Evolutionary conservation across 2,113 vertebrate genomes (phyloP).

Genomic region (Hyla sarda): DNA sequence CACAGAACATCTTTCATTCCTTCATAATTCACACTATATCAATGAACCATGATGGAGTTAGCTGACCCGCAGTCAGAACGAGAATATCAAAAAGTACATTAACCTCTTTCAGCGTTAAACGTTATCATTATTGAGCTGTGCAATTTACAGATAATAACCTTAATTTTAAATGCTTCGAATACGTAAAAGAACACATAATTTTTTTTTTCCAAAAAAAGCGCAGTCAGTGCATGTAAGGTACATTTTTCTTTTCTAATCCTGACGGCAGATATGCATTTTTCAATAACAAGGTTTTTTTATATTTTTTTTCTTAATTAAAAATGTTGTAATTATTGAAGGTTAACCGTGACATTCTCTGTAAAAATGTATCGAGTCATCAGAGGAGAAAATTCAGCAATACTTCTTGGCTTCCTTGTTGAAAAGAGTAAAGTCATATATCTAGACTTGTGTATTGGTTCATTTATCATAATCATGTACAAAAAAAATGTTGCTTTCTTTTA

Average conservation of each 20-base stretch:
- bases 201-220: background rate
- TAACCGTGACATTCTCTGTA: constrained; percentile 31
- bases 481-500: background rate
- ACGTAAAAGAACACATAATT: constrained; percentile 8
- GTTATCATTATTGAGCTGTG: constrained; percentile 44
- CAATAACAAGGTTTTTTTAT: constrained; percentile 29
- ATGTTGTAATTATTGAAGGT: constrained; percentile 44
- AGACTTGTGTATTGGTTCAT: background rate
- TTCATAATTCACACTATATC: constrained; percentile 31
- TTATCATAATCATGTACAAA: constrained; percentile 26
- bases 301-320: constrained; percentile 32
- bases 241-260: background rate
- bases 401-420: background rate
- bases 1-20: constrained; percentile 20
- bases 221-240: background rate
- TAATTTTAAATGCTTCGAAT: constrained; percentile 41
- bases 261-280: background rate
- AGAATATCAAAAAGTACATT: constrained; percentile 51
- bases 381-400: constrained; percentile 35
- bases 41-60: constrained; percentile 35
- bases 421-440: constrained; percentile 28
- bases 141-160: constrained; percentile 41
- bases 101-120: constrained; percentile 46
- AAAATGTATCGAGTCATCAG: constrained; percentile 41
- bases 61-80: constrained; percentile 45